A percentile compares a stretch with the other conserved stretches of the same genome.
phyloP scores from a whole-genome alignment of 1,140 invertebrate genomes.

The Polyergus mexicanus region DNA sequence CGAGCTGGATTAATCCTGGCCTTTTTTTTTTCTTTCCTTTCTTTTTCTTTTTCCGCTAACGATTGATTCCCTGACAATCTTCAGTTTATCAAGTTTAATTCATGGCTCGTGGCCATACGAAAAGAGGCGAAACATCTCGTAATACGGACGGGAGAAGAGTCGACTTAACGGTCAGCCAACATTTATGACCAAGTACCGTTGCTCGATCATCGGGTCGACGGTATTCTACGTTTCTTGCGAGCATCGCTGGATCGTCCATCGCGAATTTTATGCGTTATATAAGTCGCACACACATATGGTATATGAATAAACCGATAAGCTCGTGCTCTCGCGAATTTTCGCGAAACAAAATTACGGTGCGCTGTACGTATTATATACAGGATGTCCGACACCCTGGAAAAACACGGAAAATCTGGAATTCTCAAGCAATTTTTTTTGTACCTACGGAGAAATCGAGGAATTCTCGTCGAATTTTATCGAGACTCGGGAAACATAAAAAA shows the following conservation, averaged over 20 bases:
- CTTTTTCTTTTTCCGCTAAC: no score
- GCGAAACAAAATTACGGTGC: neutral
- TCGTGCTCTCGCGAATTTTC: neutral
- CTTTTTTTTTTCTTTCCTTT: neutral
- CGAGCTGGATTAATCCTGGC: neutral
- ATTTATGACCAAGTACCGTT: slow-evolving; percentile 74
- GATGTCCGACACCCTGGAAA: no score
- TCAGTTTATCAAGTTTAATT: slow-evolving; percentile 25
- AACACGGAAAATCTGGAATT: no score
- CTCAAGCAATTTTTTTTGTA: no score
- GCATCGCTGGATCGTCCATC: slow-evolving; percentile 8
- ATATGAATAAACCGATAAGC: neutral
- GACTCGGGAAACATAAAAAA: no score
- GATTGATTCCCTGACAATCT: neutral
- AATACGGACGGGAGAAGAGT: slow-evolving; percentile 52
- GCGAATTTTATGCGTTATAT: slow-evolving; percentile 29
- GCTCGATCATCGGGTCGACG: slow-evolving; percentile 56
- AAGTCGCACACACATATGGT: neutral
- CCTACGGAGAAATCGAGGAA: no score
- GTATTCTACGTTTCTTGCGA: slow-evolving; percentile 22
- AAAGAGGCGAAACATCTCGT: slow-evolving; percentile 52
- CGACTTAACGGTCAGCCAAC: slow-evolving; percentile 70
- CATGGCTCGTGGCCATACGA: neutral
- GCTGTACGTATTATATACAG: neutral
- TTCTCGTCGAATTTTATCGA: no score